Evolutionary conservation across 30 jellyfish, hydroid and myxozoan species (phyloP), one percentile per base, ranked within the genome.

Genomic region (Morbakka virulenta): DNA sequence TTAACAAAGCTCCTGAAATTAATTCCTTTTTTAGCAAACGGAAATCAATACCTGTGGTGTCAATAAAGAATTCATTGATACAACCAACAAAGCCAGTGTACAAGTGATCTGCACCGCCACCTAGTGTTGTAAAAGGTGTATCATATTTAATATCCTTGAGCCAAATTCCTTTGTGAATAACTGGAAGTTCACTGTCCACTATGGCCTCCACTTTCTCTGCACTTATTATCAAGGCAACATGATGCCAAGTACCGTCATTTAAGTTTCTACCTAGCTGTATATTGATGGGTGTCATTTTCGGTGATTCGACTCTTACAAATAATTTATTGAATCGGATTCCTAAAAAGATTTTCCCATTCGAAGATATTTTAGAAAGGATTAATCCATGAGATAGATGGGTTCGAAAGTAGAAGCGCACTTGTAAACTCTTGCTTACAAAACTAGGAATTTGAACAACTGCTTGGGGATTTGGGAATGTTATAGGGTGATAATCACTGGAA

Each of bases 191-290:
- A 1, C 73, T 57, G 73, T 93, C 83, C 30, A 93, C 52, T 6
- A 30, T 64, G 32, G 82, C 32, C 17, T 83, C 72, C 3, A 83
- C 82, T 14, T 20, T 9, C 35, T 81, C 80, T 0, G 82, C 49
- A 33, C 53, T 81, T 24, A 93, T 88, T n/a, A 72, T 20, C 61
- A 94, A 80, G 2, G 82, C 83, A 21, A 93, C 83, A 9, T 80
- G 95, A 74, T 93, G 99, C 99, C 99, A 93, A 32, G 76, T 73
- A 0, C 99, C 99, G 68, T 93, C 96, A 69, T 82, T 72, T 41
- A 93, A 35, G 33, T 80, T 69, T 13, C 57, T 50, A 1, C 99
- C 97, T 9, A 67, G 30, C 22, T 49, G 81, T n/a, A 93, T 20
- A 32, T 41, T 49, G 2, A 93, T 70, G 29, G 99, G 96, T 0